Evolutionary conservation across 2,888 invertebrate genomes (phyloP).

Genomic region (Agriopis leucophaearia): DNA sequence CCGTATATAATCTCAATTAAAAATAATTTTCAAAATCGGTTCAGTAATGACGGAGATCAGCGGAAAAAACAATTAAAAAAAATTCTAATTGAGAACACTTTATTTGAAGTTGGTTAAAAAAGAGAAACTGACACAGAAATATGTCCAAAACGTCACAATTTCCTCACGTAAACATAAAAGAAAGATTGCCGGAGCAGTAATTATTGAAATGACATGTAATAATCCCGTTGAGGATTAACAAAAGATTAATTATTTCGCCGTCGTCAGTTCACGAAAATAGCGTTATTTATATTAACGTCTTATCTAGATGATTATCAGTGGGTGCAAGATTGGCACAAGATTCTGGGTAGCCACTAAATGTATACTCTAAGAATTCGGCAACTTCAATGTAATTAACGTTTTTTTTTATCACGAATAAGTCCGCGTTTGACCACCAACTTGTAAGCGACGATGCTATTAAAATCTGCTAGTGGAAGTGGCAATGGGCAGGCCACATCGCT

Average conservation of each 20-base stretch:
- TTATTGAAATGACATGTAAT: slow-evolving; percentile 51
- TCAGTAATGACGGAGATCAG: too few relatives aligned
- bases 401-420: too few relatives aligned
- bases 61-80: too few relatives aligned
- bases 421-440: too few relatives aligned
- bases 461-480: too few relatives aligned
- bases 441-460: too few relatives aligned
- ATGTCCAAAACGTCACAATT: slow-evolving; percentile 8
- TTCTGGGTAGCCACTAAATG: background rate
- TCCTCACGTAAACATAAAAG: slow-evolving; percentile 22
- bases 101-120: too few relatives aligned
- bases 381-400: too few relatives aligned
- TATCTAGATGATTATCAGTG: slow-evolving; percentile 23
- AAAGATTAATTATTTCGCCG: slow-evolving; percentile 44
- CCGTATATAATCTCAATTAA: too few relatives aligned
- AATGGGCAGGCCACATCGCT: too few relatives aligned
- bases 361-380: background rate
- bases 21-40: too few relatives aligned
- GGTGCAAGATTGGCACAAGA: slow-evolving; percentile 14
- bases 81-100: too few relatives aligned
- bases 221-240: slow-evolving; percentile 46
- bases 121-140: background rate
- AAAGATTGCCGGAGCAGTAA: slow-evolving; percentile 44
- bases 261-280: slow-evolving; percentile 40
- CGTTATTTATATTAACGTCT: slow-evolving; percentile 30